Evolutionary conservation across 2,797 vertebrate genomes (phyloP).

Genomic region (Morus bassanus): DNA sequence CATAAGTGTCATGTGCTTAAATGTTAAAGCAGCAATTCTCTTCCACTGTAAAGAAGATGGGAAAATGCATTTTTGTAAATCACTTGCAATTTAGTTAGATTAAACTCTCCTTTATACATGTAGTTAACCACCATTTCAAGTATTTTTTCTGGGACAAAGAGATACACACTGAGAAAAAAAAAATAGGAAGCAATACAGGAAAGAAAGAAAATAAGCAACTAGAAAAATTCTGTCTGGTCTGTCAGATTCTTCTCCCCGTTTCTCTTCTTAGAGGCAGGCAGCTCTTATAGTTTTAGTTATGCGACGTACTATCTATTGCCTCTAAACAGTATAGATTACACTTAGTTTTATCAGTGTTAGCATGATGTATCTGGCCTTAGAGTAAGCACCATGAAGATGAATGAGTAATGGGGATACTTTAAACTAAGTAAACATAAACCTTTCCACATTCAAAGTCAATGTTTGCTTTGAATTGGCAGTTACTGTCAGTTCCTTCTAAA

Average conservation of each 20-base stretch:
- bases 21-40: constrained; percentile 11
- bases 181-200: neutral
- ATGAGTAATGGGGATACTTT: neutral
- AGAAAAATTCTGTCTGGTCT: neutral
- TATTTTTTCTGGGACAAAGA: neutral
- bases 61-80: constrained; percentile 25
- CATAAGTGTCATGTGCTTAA: neutral
- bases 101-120: neutral
- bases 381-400: neutral
- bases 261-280: neutral
- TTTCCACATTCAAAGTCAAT: neutral
- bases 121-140: neutral
- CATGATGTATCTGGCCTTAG: neutral
- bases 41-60: neutral
- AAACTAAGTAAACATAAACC: neutral
- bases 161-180: neutral
- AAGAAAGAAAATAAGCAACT: neutral
- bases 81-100: constrained; percentile 30
- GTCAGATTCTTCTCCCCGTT: neutral
- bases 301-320: neutral
- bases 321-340: neutral
- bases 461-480: neutral
- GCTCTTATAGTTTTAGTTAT: neutral
- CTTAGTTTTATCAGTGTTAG: neutral
- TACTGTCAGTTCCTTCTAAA: neutral